These are phyloP conservation scores for Falco concolor DNA, from an alignment of 2,797 vertebrate species.

Conservation along the genomic window DNA sequence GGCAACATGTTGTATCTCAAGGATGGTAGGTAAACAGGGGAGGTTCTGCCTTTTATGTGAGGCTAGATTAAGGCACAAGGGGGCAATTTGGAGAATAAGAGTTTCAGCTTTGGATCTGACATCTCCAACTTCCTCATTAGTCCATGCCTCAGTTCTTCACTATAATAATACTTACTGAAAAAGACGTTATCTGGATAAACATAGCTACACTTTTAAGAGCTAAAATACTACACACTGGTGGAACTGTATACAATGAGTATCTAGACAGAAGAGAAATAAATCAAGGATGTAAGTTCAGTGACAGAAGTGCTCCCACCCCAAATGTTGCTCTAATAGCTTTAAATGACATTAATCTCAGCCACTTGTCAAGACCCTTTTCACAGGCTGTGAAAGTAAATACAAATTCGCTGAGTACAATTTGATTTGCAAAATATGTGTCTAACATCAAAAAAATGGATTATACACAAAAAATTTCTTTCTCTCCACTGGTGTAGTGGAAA, in stretches of 20 bases:
- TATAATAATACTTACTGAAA: not conserved
- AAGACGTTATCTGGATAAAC: not conserved
- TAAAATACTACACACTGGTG: not conserved
- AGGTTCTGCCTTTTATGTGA: not conserved
- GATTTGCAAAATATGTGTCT: not conserved
- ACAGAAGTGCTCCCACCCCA: not conserved
- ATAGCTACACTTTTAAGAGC: not conserved
- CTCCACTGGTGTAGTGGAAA: not conserved
- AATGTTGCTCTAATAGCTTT: not conserved
- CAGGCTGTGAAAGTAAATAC: not conserved
- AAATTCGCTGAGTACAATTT: not conserved
- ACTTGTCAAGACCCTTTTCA: not conserved
- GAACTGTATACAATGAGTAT: not conserved
- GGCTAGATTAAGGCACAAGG: not conserved
- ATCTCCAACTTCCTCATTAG: not conserved
- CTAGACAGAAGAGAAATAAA: not conserved
- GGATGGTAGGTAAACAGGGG: not conserved
- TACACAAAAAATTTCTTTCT: not conserved
- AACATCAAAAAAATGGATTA: not conserved
- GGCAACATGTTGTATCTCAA: not conserved
- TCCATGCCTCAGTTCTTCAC: not conserved
- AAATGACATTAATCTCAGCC: not conserved
- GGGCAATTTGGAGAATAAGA: not conserved
- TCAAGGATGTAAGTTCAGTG: not conserved
- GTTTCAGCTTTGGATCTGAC: not conserved